Evolutionary conservation across 2,888 invertebrate genomes (phyloP).

Genomic region (Pristionchus maxplancki): DNA sequence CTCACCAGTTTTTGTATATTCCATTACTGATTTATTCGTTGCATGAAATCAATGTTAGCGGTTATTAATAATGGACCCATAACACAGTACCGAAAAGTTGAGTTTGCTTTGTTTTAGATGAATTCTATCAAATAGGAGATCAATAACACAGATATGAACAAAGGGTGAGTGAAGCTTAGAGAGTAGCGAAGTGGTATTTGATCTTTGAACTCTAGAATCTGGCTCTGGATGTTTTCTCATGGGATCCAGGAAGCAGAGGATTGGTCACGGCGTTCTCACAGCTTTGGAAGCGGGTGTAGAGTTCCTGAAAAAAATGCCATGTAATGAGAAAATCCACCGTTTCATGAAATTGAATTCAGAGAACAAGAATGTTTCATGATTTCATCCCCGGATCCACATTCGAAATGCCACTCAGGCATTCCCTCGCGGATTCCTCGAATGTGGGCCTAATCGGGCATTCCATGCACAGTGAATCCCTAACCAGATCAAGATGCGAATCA

Average conservation of each 20-base stretch:
- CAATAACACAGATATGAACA: no score
- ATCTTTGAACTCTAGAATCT: background rate
- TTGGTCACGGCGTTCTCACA: background rate
- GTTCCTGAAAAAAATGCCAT: background rate
- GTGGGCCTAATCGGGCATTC: background rate
- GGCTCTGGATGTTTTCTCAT: background rate
- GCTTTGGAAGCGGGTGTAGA: slow-evolving; percentile 1
- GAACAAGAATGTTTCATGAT: background rate
- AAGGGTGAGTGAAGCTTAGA: background rate
- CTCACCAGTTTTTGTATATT: no score
- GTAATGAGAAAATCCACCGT: no score
- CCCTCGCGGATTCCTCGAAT: background rate
- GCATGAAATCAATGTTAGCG: no score
- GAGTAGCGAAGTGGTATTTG: background rate
- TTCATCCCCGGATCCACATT: background rate
- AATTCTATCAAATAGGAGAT: no score
- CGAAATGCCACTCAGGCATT: background rate
- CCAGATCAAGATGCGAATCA: background rate
- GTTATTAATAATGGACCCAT: no score
- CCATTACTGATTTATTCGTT: no score
- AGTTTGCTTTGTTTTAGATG: no score
- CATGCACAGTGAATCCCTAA: background rate
- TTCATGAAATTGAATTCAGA: no score
- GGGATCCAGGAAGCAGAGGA: background rate
- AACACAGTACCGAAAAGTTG: no score